Base-by-base conservation (phyloP, 2,797 vertebrate genomes). In the Danio jaintianensis region DNA sequence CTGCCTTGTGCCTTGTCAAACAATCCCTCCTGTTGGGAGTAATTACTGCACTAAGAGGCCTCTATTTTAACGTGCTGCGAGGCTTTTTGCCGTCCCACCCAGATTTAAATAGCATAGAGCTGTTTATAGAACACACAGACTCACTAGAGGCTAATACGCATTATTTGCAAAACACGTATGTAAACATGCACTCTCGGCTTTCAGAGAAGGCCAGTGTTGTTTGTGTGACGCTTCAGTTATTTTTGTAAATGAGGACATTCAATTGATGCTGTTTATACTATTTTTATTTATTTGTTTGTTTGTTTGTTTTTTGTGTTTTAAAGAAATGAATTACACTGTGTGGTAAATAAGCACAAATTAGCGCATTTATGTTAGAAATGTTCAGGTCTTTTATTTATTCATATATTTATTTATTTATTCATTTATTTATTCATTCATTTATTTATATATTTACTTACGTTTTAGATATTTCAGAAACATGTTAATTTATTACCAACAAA, bases 1-100 rank as follows among this genome's bases (percentile, higher is more conserved):
- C 88, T 89, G 92, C 89, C 93, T 93, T 94, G 93, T 93, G 93
- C 91, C 92, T 90, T 88, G 92, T 93, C 90, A 92, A 88, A 90
- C 87, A 90, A 86, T 89, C 87, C 86, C 88, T 90, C 87, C 87
- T 88, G 85, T 83, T 62, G 74, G 86, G 86, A 87, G 87, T 86
- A 88, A 89, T 89, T 89, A 87, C 87, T 80, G 82, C 69, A 86
- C 70, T 77, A 78, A 82, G 82, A 79, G 80, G 84, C 68, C 81
- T 87, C 88, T 90, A 89, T 90, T 88, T 89, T 87, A 87, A 87
- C 86, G 66, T 85, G 81, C 81, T 82, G 79, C 79, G 74, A 85
- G 84, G 79, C 76, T 86, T 81, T 29, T 76, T 72, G 20, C 75
- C 56, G 78, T 82, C 84, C 75, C 74, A 77, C 73, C 68, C 77